phyloP scores from a whole-genome alignment of 2,888 invertebrate species.

The Andrena dorsata region DNA sequence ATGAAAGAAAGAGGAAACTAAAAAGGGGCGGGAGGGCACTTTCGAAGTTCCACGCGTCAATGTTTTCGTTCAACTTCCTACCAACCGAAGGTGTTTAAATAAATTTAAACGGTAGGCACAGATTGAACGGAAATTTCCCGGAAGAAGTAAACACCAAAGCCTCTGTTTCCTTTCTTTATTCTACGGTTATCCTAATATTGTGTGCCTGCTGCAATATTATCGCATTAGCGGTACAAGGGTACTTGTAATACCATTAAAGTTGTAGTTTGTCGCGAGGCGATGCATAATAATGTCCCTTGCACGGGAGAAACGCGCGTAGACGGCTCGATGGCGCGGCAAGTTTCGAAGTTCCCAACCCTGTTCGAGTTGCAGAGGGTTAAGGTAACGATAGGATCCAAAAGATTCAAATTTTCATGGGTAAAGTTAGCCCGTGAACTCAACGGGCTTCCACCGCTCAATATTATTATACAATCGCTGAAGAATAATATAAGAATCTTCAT shows the following conservation, averaged over 20 bases:
- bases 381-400: conserved; percentile 4
- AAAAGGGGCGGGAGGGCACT: conserved; percentile 23
- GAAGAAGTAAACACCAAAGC: neutral
- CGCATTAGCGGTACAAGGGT: neutral
- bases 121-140: neutral
- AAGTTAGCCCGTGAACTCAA: conserved; percentile 2
- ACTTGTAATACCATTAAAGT: conserved; percentile 21
- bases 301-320: conserved; percentile 3
- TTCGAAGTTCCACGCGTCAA: conserved; percentile 40
- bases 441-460: neutral
- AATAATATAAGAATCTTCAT: neutral
- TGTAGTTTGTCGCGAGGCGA: conserved; percentile 32
- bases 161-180: neutral
- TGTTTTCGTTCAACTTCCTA: conserved; percentile 6
- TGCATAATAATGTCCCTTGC: conserved; percentile 42
- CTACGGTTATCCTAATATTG: conserved; percentile 9
- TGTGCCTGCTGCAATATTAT: neutral
- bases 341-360: conserved; percentile 16
- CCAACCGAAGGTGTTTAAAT: neutral
- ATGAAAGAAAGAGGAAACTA: neutral
- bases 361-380: neutral
- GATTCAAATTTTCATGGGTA: conserved; percentile 14
- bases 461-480: neutral
- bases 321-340: conserved; percentile 26
- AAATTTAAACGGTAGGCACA: neutral